phyloP scores from a whole-genome alignment of 2,888 invertebrate species.

The Conops quadrifasciatus region DNA sequence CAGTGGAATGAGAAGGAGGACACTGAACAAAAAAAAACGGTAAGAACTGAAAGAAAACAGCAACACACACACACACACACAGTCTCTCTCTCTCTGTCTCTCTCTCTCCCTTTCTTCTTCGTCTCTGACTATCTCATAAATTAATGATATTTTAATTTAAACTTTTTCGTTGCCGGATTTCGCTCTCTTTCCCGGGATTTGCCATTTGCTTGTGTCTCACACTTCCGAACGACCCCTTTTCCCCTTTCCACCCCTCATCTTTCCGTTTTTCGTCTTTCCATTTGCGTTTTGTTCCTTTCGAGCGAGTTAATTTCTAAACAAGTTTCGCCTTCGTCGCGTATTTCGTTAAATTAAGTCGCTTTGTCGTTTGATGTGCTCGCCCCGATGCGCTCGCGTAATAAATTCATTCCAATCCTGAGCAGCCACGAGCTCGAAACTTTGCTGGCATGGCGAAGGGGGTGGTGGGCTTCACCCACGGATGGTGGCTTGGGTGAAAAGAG shows the following conservation, averaged over 20 bases:
- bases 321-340: constrained; percentile 24
- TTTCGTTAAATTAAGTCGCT: constrained; percentile 29
- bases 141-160: constrained; percentile 34
- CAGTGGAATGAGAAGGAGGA: background rate
- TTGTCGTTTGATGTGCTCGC: constrained; percentile 25
- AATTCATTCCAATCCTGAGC: constrained; percentile 36
- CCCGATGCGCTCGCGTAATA: constrained; percentile 37
- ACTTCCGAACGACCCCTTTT: background rate
- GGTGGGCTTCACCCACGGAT: background rate
- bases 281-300: constrained; percentile 14
- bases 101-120: too few relatives aligned
- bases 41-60: background rate
- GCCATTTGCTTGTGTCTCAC: background rate
- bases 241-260: background rate
- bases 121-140: constrained; percentile 12
- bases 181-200: background rate
- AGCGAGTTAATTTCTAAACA: constrained; percentile 34
- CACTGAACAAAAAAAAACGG: background rate
- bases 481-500: background rate
- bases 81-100: background rate
- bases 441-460: background rate
- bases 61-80: background rate
- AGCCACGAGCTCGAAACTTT: constrained; percentile 6
- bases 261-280: background rate
- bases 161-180: constrained; percentile 7